Percentiles rank a stretch among this genome's conserved stretches.
Evolutionary conservation across 1,140 invertebrate genomes (phyloP).

Genomic region (Drosophila pachea): DNA sequence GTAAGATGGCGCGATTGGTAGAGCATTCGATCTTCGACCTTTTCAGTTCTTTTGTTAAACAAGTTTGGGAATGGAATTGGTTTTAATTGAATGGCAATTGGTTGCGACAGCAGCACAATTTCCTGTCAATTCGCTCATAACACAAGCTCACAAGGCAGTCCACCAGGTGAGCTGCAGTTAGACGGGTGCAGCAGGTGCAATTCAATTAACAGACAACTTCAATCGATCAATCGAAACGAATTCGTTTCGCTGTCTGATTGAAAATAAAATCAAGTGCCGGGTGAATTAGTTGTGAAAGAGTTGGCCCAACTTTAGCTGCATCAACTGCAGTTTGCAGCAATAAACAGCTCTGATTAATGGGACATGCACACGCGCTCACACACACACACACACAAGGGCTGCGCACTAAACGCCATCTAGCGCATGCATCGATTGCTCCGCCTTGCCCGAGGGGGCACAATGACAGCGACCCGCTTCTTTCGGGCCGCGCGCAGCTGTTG

Average conservation of each 20-base stretch:
- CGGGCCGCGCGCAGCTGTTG: neutral
- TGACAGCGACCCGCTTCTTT: too few species aligned
- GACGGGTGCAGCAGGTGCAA: constrained; percentile 21
- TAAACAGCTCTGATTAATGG: neutral
- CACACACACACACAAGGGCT: too few species aligned
- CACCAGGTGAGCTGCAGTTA: constrained; percentile 16
- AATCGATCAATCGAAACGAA: constrained; percentile 41
- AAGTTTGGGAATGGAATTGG: constrained; percentile 41
- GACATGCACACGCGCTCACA: neutral
- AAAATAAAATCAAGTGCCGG: constrained; percentile 5
- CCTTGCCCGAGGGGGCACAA: too few species aligned
- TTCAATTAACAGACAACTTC: constrained; percentile 67
- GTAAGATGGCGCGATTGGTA: neutral
- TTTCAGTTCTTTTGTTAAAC: neutral
- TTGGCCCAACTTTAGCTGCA: neutral
- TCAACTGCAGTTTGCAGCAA: neutral
- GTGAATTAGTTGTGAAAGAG: neutral
- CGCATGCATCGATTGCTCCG: too few species aligned
- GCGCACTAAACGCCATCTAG: too few species aligned
- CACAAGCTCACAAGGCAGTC: neutral
- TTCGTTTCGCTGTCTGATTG: constrained; percentile 11
- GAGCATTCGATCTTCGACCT: neutral
- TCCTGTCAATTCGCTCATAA: constrained; percentile 51
- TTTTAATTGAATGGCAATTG: constrained; percentile 65
- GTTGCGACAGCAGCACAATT: constrained; percentile 50